A percentile compares a stretch with the other conserved stretches of the same genome.
phyloP scores from a whole-genome alignment of 2,113 vertebrate genomes.

The Solea senegalensis region DNA sequence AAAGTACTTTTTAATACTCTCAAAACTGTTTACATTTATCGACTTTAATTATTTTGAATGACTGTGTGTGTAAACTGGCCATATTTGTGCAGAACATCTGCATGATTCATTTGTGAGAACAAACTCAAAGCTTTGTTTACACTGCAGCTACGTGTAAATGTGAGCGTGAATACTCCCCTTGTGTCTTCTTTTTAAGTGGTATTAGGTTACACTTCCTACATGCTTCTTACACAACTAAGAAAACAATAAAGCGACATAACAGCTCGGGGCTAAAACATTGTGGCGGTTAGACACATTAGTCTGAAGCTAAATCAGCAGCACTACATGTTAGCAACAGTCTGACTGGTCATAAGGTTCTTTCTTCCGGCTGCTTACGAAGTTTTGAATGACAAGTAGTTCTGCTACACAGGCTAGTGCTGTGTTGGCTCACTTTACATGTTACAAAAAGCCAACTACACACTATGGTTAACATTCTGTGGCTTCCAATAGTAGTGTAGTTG shows the following conservation, averaged over 20 bases:
- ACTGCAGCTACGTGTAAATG: neutral
- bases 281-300: neutral
- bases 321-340: neutral
- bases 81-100: no score
- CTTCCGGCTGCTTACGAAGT: conserved; percentile 65
- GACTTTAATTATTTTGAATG: no score
- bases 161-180: neutral
- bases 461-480: neutral
- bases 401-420: conserved; percentile 47
- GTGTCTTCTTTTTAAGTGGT: neutral
- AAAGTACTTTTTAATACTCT: no score
- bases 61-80: no score
- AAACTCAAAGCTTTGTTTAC: neutral
- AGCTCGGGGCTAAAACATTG: neutral
- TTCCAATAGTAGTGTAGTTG: neutral
- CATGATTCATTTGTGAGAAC: no score
- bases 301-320: neutral
- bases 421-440: conserved; percentile 22
- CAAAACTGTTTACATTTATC: no score
- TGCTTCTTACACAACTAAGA: no score
- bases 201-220: neutral
- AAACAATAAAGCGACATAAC: no score
- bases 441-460: neutral
- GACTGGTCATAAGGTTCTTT: conserved; percentile 52
- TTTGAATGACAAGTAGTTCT: conserved; percentile 64